Conservation (phyloP, 2,113 vertebrate genomes). For the Phodopus roborovskii region DNA sequence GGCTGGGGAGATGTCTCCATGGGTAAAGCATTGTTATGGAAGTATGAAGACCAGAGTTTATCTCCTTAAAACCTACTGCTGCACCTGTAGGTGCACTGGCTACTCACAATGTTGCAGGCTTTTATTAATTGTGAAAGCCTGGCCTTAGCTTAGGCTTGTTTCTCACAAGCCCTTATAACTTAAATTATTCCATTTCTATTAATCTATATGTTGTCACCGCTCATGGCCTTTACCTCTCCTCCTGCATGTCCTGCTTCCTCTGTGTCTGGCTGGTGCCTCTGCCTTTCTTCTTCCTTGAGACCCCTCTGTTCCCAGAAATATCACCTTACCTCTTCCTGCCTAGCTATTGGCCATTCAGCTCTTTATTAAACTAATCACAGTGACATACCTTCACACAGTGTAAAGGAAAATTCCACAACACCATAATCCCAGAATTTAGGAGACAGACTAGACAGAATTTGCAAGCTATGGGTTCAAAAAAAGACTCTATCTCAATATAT, state of each 20-base stretch:
- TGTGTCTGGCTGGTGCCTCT: neutral
- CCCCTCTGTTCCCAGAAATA: neutral
- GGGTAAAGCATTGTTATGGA: neutral
- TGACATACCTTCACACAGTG: neutral
- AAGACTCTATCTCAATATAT: neutral
- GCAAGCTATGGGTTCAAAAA: neutral
- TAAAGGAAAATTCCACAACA: neutral
- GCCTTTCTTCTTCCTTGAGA: neutral
- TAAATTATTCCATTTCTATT: neutral
- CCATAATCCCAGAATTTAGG: neutral
- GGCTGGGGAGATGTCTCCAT: neutral
- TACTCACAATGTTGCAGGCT: neutral
- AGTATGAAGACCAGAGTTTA: neutral
- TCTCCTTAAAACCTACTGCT: neutral
- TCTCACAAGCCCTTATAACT: neutral
- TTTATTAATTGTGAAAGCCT: neutral
- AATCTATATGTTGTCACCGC: neutral
- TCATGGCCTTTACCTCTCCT: neutral
- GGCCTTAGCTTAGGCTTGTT: neutral
- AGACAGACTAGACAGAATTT: neutral
- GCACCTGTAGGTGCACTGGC: neutral
- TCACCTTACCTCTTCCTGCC: neutral
- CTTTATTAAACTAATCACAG: neutral
- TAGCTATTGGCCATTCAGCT: neutral
- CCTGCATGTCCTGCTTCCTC: neutral